A percentile compares a stretch with the other conserved stretches of the same genome.
Evolutionary conservation across 2,113 vertebrate species (phyloP).

Genomic region (Crocuta crocuta): DNA sequence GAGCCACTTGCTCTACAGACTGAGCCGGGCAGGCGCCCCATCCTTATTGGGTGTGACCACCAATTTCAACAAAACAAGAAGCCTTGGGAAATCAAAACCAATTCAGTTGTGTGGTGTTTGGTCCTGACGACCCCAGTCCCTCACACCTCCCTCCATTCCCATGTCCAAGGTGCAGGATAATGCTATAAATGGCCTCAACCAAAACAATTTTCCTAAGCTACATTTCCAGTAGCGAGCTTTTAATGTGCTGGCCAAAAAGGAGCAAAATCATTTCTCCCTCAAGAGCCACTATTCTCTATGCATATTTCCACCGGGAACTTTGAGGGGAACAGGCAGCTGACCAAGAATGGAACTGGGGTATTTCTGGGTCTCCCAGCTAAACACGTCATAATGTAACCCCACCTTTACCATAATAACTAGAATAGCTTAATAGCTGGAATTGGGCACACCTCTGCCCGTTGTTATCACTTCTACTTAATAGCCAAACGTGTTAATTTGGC

Average conservation of each 20-base stretch:
- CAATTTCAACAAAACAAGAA: conserved; percentile 50
- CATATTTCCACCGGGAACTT: background rate
- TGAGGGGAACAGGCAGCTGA: background rate
- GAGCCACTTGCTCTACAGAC: background rate
- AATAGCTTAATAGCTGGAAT: background rate
- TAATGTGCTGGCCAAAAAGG: background rate
- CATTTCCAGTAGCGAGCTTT: background rate
- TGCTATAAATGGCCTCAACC: background rate
- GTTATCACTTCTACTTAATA: background rate
- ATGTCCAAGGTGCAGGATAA: background rate
- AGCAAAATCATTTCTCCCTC: background rate
- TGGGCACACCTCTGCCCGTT: background rate
- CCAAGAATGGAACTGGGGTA: background rate
- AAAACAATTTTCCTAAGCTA: background rate
- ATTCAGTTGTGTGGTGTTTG: conserved; percentile 8
- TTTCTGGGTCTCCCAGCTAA: conserved; percentile 23
- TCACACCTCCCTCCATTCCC: background rate
- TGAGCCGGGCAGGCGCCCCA: background rate
- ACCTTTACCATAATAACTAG: conserved; percentile 18
- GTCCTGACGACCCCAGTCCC: background rate
- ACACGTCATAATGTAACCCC: background rate
- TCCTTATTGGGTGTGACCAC: background rate
- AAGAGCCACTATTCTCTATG: background rate
- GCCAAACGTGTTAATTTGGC: background rate
- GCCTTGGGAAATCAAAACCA: background rate